Base-by-base conservation (phyloP, 2,888 invertebrate genomes). In the Ectemnius cavifrons region DNA sequence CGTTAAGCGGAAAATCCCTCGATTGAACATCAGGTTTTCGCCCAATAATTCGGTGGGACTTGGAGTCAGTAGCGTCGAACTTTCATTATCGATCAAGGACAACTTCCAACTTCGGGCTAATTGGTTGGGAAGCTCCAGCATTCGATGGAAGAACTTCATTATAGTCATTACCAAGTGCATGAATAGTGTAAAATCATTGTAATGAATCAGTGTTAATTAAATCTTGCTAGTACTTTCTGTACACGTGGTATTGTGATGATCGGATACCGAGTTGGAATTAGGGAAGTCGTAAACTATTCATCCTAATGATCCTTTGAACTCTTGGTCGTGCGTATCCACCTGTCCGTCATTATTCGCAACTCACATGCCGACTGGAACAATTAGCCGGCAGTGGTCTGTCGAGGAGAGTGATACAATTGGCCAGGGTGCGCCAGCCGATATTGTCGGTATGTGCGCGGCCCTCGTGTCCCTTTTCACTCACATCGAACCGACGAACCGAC, bases 161-260 rank as follows among this genome's bases (percentile, higher is more conserved):
- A 37, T 4, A 23, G 8, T 37, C 37, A 37, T 37, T 37, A 11
- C 8, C 5, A 4, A 2, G 8, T 37, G 8, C 8, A 6, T 37
- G 11, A 37, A 37, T 37, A 37, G 37, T 37, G 1, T 37, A 6
- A 37, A 37, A 37, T 37, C 37, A 37, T 37, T 37, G 8, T 6
- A 37, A 11, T 11, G 11, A 37, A 37, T 18, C 2, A 11, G 14
- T 14, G 13, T 28, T 3, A 18, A 20, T 28, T 57, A 28, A 61
- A 27, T 11, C 27, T 18, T 14, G 56, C 52, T 52, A 57, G 59
- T 63, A 71, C 61, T 77, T 66, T 73, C 67, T 6, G 27, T 45
- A 28, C 45, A 23, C 62, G 46, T 66, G 37, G 37, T 37, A 37
- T 37, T 37, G 37, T 6, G 11, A 37, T 37, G 37, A 37, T 37